phyloP scores from a whole-genome alignment of 2,113 vertebrate genomes.

The Lipophrys pholis region DNA sequence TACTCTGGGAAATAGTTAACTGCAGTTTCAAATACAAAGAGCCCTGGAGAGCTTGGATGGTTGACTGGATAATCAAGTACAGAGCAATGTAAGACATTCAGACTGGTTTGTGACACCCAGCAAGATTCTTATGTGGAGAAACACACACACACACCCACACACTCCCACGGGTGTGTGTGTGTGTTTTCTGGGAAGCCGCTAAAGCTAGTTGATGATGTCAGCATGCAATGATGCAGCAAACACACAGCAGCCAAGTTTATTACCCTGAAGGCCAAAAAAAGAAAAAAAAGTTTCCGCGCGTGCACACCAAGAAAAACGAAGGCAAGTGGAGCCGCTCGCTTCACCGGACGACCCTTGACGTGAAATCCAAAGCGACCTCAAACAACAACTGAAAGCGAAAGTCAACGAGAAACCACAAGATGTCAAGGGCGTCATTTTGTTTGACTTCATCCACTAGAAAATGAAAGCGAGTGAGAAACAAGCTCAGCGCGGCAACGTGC shows the following conservation, averaged over 20 bases:
- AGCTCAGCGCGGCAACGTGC: rapidly evolving
- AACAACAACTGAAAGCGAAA: conserved; percentile 53
- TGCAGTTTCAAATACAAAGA: no score
- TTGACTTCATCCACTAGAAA: neutral
- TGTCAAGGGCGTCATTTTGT: conserved; percentile 4
- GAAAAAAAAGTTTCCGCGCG: neutral
- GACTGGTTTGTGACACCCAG: no score
- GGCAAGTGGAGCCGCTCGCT: neutral
- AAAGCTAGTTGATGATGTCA: conserved; percentile 63
- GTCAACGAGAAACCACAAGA: conserved; percentile 29
- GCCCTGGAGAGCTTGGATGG: no score
- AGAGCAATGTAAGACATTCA: no score
- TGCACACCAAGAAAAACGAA: neutral
- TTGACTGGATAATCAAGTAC: no score
- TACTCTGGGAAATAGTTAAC: no score
- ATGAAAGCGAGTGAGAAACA: neutral
- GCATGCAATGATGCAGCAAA: conserved; percentile 75
- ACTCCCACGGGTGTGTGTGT: no score
- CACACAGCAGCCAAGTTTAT: conserved; percentile 53
- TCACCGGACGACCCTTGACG: neutral
- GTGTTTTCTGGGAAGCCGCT: neutral
- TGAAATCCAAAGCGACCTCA: conserved; percentile 39
- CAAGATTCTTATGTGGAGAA: no score
- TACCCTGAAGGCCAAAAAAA: neutral
- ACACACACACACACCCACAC: no score